Conservation (phyloP, 2,888 invertebrate genomes). For the Lamellibrachia columna region DNA sequence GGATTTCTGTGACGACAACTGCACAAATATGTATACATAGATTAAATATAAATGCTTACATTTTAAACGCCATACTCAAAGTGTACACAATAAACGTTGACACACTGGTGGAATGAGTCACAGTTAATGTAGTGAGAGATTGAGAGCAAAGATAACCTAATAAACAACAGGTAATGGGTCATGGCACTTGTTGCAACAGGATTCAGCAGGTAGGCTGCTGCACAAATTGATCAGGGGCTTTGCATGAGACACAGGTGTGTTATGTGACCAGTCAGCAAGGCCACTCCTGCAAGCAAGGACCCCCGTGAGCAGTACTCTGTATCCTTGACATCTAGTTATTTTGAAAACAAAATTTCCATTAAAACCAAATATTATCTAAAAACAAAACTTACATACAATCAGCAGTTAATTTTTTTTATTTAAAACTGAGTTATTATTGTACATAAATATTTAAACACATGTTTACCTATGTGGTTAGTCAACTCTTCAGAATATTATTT, state of each 20-base stretch:
- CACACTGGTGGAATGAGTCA: neutral
- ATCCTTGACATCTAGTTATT: neutral
- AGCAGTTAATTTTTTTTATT: no score
- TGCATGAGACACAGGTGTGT: neutral
- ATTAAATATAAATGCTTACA: no score
- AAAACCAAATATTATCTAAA: neutral
- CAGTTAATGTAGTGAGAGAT: neutral
- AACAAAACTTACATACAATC: no score
- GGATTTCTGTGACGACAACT: no score
- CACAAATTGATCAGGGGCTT: neutral
- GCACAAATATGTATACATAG: no score
- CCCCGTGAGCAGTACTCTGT: neutral
- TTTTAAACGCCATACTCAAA: no score
- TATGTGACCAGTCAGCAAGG: neutral
- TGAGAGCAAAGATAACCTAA: neutral
- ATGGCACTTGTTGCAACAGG: neutral
- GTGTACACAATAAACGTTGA: no score
- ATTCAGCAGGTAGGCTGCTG: neutral
- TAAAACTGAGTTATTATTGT: no score
- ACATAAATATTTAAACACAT: no score
- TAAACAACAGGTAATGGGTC: neutral
- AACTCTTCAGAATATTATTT: no score
- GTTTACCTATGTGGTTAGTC: no score
- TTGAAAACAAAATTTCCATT: neutral
- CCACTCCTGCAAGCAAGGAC: neutral